Evolutionary conservation across 2,888 invertebrate genomes (phyloP).

Genomic region (Erebia epiphron): DNA sequence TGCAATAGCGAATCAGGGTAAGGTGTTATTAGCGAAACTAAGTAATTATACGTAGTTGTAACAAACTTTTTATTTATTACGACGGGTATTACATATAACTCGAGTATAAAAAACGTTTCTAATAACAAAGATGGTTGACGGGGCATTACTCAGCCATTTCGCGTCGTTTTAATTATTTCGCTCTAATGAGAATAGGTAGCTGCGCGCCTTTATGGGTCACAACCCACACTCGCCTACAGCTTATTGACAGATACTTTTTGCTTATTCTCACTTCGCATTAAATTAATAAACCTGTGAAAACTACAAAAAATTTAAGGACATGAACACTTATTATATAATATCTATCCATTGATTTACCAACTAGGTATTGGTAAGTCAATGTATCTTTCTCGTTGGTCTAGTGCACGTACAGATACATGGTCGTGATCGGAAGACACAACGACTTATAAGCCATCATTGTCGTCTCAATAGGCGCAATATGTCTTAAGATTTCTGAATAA

Average conservation of each 20-base stretch:
- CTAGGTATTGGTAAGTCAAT: no score
- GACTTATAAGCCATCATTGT: no score
- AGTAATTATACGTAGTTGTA: no score
- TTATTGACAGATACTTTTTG: conserved; percentile 7
- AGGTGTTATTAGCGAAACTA: no score
- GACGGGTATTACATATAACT: neutral
- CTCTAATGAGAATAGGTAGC: conserved; percentile 8
- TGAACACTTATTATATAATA: no score
- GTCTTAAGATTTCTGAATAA: no score
- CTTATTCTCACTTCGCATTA: neutral
- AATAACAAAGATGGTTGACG: conserved; percentile 17
- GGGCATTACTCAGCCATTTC: conserved; percentile 18
- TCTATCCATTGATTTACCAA: no score
- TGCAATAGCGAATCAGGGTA: no score
- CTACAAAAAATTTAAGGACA: neutral
- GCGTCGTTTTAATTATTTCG: conserved; percentile 20
- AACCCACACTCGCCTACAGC: neutral
- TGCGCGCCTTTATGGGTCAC: conserved; percentile 16
- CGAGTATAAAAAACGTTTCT: conserved; percentile 3
- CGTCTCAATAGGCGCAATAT: no score
- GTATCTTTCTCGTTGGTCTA: no score
- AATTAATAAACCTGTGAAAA: neutral
- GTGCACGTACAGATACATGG: no score
- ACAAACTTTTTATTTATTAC: neutral
- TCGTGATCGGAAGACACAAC: no score